Evolutionary conservation across 2,113 vertebrate species (phyloP).

Genomic region (Sander lucioperca): DNA sequence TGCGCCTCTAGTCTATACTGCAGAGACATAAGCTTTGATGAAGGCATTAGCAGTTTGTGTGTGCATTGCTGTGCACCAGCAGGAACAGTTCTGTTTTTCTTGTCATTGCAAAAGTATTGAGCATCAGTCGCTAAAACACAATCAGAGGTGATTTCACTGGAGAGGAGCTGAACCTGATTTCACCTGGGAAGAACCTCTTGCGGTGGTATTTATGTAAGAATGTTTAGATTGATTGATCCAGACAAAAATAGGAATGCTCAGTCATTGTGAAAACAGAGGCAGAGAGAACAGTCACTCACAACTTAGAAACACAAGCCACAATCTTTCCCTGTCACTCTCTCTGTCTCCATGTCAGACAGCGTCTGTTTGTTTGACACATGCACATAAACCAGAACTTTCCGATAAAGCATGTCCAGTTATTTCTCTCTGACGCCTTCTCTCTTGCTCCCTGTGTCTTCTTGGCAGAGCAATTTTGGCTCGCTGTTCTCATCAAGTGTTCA

Average conservation of each 20-base stretch:
- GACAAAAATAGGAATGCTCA: constrained; percentile 33
- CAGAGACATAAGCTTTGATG: constrained; percentile 33
- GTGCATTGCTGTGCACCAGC: constrained; percentile 22
- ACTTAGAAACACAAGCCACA: constrained; percentile 43
- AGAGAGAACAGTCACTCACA: constrained; percentile 31
- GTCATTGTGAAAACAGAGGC: constrained; percentile 37
- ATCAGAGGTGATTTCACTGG: constrained; percentile 19
- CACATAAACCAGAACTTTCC: constrained; percentile 49
- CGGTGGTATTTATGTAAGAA: constrained; percentile 16
- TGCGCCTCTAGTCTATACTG: neutral
- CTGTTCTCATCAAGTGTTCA: constrained; percentile 63
- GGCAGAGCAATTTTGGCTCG: constrained; percentile 66
- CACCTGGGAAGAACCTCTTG: constrained; percentile 34
- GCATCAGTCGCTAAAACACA: constrained; percentile 27
- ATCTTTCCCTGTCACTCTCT: constrained; percentile 28
- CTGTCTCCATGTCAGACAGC: constrained; percentile 35
- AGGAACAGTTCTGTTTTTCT: constrained; percentile 21
- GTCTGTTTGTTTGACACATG: constrained; percentile 58
- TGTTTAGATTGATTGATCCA: constrained; percentile 43
- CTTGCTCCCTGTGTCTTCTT: constrained; percentile 45
- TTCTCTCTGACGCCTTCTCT: constrained; percentile 40
- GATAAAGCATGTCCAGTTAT: constrained; percentile 59
- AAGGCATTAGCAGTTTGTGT: constrained; percentile 40
- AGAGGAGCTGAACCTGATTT: constrained; percentile 37
- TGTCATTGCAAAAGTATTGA: constrained; percentile 9